Evolutionary conservation across 2,888 invertebrate species (phyloP).

Genomic region (Mesoligia furuncula): DNA sequence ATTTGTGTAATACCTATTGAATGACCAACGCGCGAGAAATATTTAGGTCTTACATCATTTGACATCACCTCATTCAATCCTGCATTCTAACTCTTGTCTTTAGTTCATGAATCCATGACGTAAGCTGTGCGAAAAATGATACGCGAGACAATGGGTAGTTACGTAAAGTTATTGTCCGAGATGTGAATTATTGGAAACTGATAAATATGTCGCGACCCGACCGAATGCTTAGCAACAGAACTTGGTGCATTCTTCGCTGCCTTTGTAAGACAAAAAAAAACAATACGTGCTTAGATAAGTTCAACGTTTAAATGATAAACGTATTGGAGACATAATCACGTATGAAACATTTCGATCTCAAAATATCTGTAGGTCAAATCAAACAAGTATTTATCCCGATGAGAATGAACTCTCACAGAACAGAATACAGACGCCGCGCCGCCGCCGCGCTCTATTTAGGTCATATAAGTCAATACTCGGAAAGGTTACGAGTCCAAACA

Average conservation of each 20-base stretch:
- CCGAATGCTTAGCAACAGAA: conserved; percentile 25
- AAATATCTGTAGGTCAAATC: conserved; percentile 29
- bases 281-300: conserved; percentile 27
- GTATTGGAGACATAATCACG: background rate
- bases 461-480: conserved; percentile 27
- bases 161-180: conserved; percentile 51
- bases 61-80: conserved; percentile 5
- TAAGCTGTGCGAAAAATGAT: conserved; percentile 50
- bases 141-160: conserved; percentile 58
- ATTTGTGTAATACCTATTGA: background rate
- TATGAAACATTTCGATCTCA: background rate
- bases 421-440: background rate
- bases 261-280: background rate
- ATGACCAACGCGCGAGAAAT: conserved; percentile 15
- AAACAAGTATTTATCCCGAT: conserved; percentile 26
- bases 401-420: conserved; percentile 23
- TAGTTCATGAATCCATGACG: conserved; percentile 50
- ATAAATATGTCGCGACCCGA: conserved; percentile 41
- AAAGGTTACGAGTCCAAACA: conserved; percentile 24
- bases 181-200: conserved; percentile 53
- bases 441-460: conserved; percentile 28
- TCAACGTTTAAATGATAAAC: conserved; percentile 8
- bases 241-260: conserved; percentile 15
- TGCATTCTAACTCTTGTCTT: conserved; percentile 38
- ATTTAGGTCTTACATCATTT: conserved; percentile 34